Conservation (phyloP, 2,888 invertebrate genomes). For the Pelosia muscerda region DNA sequence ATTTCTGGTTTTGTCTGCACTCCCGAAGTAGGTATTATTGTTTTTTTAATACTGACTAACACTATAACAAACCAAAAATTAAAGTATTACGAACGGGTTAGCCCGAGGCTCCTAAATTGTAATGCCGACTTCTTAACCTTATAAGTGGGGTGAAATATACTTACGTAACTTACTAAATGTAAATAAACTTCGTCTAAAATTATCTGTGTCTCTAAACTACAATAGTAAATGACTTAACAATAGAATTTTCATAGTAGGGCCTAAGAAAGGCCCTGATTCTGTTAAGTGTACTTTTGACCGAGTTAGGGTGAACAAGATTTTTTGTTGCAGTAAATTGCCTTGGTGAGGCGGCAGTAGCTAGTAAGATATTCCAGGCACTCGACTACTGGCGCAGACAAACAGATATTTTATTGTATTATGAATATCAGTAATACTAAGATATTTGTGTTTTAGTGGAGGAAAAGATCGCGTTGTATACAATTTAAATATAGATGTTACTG, state of each 20-base stretch:
- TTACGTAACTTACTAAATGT: no score
- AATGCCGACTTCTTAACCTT: no score
- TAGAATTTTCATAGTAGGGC: not conserved
- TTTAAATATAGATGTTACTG: no score
- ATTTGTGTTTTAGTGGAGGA: not conserved
- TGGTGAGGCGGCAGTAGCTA: not conserved
- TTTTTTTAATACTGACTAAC: no score
- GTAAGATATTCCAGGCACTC: not conserved
- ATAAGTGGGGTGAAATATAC: no score
- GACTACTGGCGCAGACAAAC: not conserved
- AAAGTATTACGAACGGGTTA: no score
- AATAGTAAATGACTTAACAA: not conserved
- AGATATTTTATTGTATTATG: not conserved
- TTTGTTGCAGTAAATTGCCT: not conserved
- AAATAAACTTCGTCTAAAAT: not conserved
- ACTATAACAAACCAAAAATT: no score
- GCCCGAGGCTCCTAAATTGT: no score
- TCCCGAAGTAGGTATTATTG: no score
- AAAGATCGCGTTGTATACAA: no score
- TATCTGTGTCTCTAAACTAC: not conserved
- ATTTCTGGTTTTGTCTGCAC: no score
- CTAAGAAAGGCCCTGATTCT: not conserved
- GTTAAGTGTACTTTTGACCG: conserved; percentile 18
- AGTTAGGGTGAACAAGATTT: conserved; percentile 11
- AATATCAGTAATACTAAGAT: not conserved